Percentiles rank a stretch among this genome's conserved stretches.
Evolutionary conservation across 2,113 vertebrate genomes (phyloP).

Genomic region (Misgurnus anguillicaudatus): DNA sequence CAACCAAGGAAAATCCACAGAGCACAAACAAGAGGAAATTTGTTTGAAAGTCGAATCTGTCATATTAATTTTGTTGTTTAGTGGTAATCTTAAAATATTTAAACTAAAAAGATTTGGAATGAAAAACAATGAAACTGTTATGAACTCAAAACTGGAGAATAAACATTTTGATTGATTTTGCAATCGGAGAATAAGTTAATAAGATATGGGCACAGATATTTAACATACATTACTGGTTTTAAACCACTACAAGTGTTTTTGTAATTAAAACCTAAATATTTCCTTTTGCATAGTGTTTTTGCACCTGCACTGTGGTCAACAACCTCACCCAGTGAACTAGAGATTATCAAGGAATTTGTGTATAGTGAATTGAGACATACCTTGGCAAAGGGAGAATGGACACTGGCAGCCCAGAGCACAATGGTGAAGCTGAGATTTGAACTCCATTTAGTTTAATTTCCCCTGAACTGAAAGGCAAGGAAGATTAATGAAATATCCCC

Average conservation of each 20-base stretch:
- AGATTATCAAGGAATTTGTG: conserved; percentile 87
- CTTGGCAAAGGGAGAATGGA: conserved; percentile 81
- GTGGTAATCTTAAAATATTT: conserved; percentile 11
- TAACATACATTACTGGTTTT: neutral
- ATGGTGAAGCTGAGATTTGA: conserved; percentile 76
- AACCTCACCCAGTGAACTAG: conserved; percentile 71
- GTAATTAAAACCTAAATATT: neutral
- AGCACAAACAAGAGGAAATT: neutral
- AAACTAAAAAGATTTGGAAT: neutral
- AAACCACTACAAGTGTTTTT: neutral
- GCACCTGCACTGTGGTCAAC: conserved; percentile 65
- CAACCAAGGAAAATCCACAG: neutral
- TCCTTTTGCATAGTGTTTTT: conserved; percentile 32
- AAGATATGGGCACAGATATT: neutral
- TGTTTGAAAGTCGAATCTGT: conserved; percentile 13
- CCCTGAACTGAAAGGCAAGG: conserved; percentile 90
- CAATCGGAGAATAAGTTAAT: neutral
- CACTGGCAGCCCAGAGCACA: conserved; percentile 79
- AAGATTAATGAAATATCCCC: conserved; percentile 98
- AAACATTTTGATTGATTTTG: neutral
- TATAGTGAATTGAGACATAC: conserved; percentile 87
- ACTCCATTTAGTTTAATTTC: conserved; percentile 92
- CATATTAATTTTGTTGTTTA: neutral
- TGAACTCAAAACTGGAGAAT: neutral
- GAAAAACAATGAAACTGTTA: neutral